Evolutionary conservation across 2,113 vertebrate species (phyloP).

Genomic region (Coryphaenoides rupestris): DNA sequence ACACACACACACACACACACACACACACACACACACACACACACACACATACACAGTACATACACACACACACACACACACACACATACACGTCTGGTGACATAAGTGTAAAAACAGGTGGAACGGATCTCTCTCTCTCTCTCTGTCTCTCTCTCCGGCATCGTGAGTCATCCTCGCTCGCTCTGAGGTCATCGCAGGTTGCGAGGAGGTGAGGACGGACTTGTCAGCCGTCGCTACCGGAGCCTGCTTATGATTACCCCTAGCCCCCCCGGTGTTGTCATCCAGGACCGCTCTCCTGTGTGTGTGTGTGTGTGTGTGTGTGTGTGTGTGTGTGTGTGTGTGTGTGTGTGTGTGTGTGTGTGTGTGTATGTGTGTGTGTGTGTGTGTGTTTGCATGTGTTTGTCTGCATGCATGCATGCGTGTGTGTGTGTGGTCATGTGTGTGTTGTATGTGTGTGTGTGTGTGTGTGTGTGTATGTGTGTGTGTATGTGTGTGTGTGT

Average conservation of each 20-base stretch:
- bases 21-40: background rate
- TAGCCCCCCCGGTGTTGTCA: constrained; percentile 9
- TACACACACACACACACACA: background rate
- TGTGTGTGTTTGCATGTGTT: no score
- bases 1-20: constrained; percentile 17
- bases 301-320: no score
- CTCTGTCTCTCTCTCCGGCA: no score
- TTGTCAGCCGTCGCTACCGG: background rate
- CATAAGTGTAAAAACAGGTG: constrained; percentile 42
- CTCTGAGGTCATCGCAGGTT: constrained; percentile 30
- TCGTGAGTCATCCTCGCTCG: constrained; percentile 21
- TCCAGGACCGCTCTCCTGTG: constrained; percentile 10
- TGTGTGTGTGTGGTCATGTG: constrained; percentile 13
- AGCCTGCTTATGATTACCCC: no score
- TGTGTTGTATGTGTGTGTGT: constrained; percentile 1
- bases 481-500: no score
- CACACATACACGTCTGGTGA: background rate
- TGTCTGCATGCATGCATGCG: no score
- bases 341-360: no score
- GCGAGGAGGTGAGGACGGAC: constrained; percentile 31
- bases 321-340: no score
- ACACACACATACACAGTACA: background rate
- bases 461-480: background rate
- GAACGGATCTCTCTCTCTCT: no score
- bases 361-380: no score